Base-by-base conservation (phyloP, 2,888 invertebrate genomes). In the Drosophila kuntzei region DNA sequence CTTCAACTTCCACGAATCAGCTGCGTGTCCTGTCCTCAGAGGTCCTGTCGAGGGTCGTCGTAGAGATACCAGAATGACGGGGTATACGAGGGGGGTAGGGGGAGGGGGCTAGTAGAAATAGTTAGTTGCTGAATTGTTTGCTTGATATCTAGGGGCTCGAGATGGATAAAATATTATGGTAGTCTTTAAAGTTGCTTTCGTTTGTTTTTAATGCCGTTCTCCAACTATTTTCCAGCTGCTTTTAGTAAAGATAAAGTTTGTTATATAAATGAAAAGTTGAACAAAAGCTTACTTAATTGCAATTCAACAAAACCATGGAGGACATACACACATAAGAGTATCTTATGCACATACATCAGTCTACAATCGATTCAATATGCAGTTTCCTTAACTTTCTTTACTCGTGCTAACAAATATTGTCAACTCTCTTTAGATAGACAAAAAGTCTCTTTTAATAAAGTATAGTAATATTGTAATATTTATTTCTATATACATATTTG, bases 131-230 rank as follows among this genome's bases (percentile, higher is more conserved):
- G 41, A 77, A 55, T 54, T 73, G 74, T 72, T 76, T 58, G 43
- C 71, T 36, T 53, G 36, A 54, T 49, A 71, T 68, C 43, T 41
- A 36, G 66, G 50, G 49, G 44, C 54, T 58, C 54, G 57, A 50
- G 41, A 41, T 47, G 58, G 55, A 47, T 78, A 73, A 73, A 78
- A 44, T 73, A 78, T 73, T 78, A 41, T 47, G 54, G 37, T 47
- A 22, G 49, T 29, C 53, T 65, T 58, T 58, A 43, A 58, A 44
- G 55, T 62, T 49, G 34, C 29, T 32, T 32, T 39, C 65, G 43
- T 37, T 58, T 51, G 39, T 49, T 63, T 62, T 60, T 34, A 22
- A 29, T 58, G 34, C 64, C 57, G 53, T 77, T 54, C 58, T 29
- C 37, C 32, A 73, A 78, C 49, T 58, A 73, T 72, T 71, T 43